Conservation (phyloP, 1,140 invertebrate genomes). For the Apis mellifera region Amel_HAv3.1 CM009931.2:27226001-27226500, state of each 20-base stretch:
- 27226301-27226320: conserved; percentile 81
- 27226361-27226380: conserved; percentile 52
- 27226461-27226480: conserved; percentile 29
- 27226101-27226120: neutral
- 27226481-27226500: neutral
- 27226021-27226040: too few relatives aligned
- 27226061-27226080: too few relatives aligned
- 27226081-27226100: neutral
- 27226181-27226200: conserved; percentile 53
- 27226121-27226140: conserved; percentile 27
- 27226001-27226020: too few relatives aligned
- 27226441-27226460: conserved; percentile 67
- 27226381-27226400: conserved; percentile 56
- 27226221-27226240: conserved; percentile 73
- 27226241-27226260: conserved; percentile 83
- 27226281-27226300: conserved; percentile 83
- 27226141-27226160: conserved; percentile 43
- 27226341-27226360: conserved; percentile 70
- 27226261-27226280: conserved; percentile 82
- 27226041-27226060: neutral
- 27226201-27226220: conserved; percentile 68
- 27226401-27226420: conserved; percentile 51
- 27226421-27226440: conserved; percentile 59
- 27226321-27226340: conserved; percentile 78
- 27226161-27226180: conserved; percentile 38